Base-by-base conservation (phyloP, 1,140 invertebrate species). In the Matsumurasca onukii region DNA sequence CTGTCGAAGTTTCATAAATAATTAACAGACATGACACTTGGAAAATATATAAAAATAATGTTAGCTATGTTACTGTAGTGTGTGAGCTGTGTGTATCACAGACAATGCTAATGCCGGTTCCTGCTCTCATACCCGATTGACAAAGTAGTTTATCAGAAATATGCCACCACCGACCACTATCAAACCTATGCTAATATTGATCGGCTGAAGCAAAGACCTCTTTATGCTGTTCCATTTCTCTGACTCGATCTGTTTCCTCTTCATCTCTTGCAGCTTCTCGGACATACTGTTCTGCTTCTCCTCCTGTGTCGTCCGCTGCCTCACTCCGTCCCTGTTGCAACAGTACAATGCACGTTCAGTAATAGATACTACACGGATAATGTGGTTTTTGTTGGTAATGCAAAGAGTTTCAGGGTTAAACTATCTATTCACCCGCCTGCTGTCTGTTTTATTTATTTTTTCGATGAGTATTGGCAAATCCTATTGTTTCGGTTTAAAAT, bases 221-320 rank as follows among this genome's bases (percentile, higher is more conserved):
- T 86, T 87, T 78, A 85, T 76, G 75, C 84, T 81, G 73, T 84
- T 82, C 85, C 85, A 86, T 69, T 85, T 82, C 81, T 90, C 88
- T 69, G 82, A 82, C 69, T 86, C 82, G 73, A 86, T 83, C 76
- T 89, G 87, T 69, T 87, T 86, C 64, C 87, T 80, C 74, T 89
- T 89, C 78, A 90, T 89, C 71, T 89, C 86, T 45, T 84, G 82
- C 62, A 90, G 82, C 79, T 86, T 85, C 49, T 84, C 82, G 57
- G 84, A 82, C 71, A 88, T 76, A 66, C 78, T 79, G 29, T 86
- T 82, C 68, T 84, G 84, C 61, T 84, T 82, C 70, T 88, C 86
- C 55, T 76, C 77, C 57, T 82, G 78, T n/a, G n/a, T n/a, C 76
- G 84, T 82, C 70, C 86, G 80, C 31, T 86, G 82, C 71, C 86